Conservation (phyloP, 2,113 vertebrate species). For the Lepus timidus region DNA sequence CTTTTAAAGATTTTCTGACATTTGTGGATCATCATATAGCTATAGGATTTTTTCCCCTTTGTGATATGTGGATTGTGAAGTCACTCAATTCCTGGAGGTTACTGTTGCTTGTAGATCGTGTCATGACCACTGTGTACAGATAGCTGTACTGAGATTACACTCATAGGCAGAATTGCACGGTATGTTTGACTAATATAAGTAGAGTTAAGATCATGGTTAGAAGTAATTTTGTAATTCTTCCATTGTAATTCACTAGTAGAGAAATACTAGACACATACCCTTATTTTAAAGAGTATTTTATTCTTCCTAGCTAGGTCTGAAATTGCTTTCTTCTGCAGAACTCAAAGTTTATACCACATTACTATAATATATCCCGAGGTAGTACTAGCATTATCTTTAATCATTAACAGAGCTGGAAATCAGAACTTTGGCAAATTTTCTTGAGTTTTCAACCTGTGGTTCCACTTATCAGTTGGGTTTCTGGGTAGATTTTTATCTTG, state of each 20-base stretch:
- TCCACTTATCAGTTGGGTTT: background rate
- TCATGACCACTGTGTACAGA: background rate
- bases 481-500: conserved; percentile 36
- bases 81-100: conserved; percentile 5
- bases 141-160: background rate
- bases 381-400: background rate
- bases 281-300: conserved; percentile 7
- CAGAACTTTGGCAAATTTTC: conserved; percentile 20
- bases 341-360: conserved; percentile 2
- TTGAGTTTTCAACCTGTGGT: conserved; percentile 37
- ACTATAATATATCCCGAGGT: conserved; percentile 21
- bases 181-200: background rate
- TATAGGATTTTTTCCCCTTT: background rate
- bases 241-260: conserved; percentile 7
- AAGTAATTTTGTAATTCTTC: conserved; percentile 49
- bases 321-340: conserved; percentile 3
- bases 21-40: conserved; percentile 40
- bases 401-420: background rate
- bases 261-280: background rate
- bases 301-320: conserved; percentile 28
- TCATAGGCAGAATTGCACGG: background rate
- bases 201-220: conserved; percentile 9
- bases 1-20: conserved; percentile 60
- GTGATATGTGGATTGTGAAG: conserved; percentile 40
- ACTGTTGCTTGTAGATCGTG: background rate